Evolutionary conservation across 2,797 vertebrate genomes (phyloP).

Genomic region (Morelia viridis): DNA sequence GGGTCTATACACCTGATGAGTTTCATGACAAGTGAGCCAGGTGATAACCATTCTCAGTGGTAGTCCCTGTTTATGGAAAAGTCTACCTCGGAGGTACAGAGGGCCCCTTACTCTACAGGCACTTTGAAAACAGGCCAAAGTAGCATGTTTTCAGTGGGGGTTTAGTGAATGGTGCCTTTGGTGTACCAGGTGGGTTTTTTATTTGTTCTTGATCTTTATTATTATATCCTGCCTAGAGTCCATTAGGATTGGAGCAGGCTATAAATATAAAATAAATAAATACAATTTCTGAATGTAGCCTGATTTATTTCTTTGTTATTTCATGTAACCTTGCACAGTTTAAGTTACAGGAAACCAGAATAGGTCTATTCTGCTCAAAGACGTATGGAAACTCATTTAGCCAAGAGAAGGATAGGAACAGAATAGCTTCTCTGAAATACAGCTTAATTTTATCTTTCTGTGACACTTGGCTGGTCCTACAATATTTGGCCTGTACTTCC

Average conservation of each 20-base stretch:
- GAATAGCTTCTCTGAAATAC: background rate
- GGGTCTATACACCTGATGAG: background rate
- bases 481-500: background rate
- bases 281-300: background rate
- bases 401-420: background rate
- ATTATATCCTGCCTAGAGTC: background rate
- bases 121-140: background rate
- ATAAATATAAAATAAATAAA: background rate
- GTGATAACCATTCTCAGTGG: background rate
- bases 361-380: background rate
- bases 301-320: background rate
- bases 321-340: background rate
- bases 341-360: background rate
- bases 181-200: background rate
- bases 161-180: background rate
- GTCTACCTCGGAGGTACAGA: background rate
- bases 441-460: slow-evolving; percentile 13
- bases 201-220: background rate
- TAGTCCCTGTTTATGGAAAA: background rate
- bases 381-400: background rate
- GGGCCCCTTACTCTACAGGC: background rate
- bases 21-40: background rate
- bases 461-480: background rate
- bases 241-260: background rate
- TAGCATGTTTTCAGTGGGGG: background rate